Conservation (phyloP, 2,888 invertebrate species). For the Dryobotodes eremita region DNA sequence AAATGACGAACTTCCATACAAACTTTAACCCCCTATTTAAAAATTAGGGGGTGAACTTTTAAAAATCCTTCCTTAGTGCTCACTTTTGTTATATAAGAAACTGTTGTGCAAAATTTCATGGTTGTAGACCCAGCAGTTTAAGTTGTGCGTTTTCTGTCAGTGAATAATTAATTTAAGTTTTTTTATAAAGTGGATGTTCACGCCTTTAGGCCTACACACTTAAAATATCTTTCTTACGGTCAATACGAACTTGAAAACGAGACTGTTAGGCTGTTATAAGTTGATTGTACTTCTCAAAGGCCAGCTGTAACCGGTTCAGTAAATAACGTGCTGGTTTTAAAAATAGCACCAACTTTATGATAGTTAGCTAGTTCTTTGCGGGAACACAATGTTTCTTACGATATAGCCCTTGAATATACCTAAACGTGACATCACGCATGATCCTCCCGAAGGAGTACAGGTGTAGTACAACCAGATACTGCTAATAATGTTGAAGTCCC, state of each 20-base stretch:
- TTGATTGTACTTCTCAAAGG: conserved; percentile 44
- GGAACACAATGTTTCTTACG: conserved; percentile 12
- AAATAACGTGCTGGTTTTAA: conserved; percentile 55
- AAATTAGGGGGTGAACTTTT: background rate
- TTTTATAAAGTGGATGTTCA: background rate
- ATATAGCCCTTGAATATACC: background rate
- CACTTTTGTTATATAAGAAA: background rate
- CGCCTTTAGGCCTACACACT: background rate
- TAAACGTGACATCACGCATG: background rate
- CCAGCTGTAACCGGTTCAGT: conserved; percentile 45
- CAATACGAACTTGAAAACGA: conserved; percentile 31
- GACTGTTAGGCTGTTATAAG: conserved; percentile 26
- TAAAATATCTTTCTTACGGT: conserved; percentile 22
- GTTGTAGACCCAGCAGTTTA: background rate
- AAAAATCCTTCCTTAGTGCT: background rate
- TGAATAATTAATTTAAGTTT: background rate
- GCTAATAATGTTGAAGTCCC: background rate
- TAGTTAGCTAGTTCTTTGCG: conserved; percentile 27
- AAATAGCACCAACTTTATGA: conserved; percentile 53
- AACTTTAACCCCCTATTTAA: background rate
- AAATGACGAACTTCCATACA: background rate
- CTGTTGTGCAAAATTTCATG: background rate
- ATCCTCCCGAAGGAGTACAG: background rate
- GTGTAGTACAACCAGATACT: background rate
- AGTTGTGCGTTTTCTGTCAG: background rate